Evolutionary conservation across 2,888 invertebrate species (phyloP), one percentile per base, ranked within the genome.

Genomic region (Halictus quadricinctus): DNA sequence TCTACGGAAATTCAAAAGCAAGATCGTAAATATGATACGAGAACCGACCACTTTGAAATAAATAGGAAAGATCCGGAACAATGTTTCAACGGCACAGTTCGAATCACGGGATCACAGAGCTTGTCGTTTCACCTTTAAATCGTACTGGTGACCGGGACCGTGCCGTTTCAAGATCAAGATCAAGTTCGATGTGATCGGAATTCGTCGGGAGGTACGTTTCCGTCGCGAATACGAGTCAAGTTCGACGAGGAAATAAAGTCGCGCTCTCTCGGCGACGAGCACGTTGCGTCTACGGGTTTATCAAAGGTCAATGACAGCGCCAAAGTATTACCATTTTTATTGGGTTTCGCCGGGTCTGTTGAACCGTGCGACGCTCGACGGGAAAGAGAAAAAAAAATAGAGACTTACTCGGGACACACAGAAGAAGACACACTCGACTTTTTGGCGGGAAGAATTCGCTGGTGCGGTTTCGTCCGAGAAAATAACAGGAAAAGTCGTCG

Each of bases 291-390:
- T 69, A 75, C 70, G 60, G 76, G 43, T 79, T 76, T 79, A 64
- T 81, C 72, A 29, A 74, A 86, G 88, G 83, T 88, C 86, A 88
- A 83, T 86, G 88, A 82, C 86, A 83, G 81, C 66, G 43, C n/a
- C 64, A 10, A 76, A 25, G 69, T 66, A 85, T 72, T 76, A 69
- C 60, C 75, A 73, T 25, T 81, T 78, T 76, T 72, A 36, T 15
- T 29, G 72, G 29, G n/a, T 60, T 76, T 50, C 25, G 66, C 80
- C 84, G 84, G 78, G 54, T 74, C 12, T 54, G 29, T 72, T 50
- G 50, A 48, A 80, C 54, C 18, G 5, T 25, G 21, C 7, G 43
- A 36, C 15, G 25, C 41, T 48, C 36, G 21, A 5, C 60, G 15
- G 18, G 15, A 18, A 25, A 13, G 48, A 60, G 12, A 60, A 72